Conservation (phyloP, 2,888 invertebrate species). For the Cephus spinipes region DNA sequence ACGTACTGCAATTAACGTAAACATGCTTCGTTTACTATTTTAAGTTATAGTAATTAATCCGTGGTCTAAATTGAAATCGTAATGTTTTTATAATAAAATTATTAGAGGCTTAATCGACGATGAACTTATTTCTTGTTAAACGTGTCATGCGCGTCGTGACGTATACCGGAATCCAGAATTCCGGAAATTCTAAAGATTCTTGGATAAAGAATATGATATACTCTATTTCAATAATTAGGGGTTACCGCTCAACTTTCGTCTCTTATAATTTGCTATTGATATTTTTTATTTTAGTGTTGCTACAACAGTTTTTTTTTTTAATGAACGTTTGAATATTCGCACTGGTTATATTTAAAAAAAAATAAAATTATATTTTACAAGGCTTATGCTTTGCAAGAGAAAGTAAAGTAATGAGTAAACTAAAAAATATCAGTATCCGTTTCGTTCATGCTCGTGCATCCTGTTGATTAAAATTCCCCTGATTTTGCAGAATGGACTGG, state of each 20-base stretch:
- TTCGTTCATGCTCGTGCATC: neutral
- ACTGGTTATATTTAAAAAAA: no score
- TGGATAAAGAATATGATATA: neutral
- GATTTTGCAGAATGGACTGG: constrained; percentile 56
- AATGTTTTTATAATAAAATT: neutral
- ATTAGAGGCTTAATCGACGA: neutral
- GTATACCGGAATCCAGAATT: neutral
- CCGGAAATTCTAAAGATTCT: neutral
- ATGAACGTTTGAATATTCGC: no score
- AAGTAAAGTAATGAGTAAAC: neutral
- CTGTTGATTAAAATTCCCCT: neutral
- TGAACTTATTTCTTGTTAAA: neutral
- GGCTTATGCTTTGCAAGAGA: neutral
- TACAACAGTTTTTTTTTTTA: neutral
- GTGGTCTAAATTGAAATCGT: neutral
- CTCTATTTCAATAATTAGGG: neutral
- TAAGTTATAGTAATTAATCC: neutral
- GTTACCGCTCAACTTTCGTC: no score
- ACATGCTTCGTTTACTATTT: neutral
- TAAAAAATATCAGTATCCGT: neutral
- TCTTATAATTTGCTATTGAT: neutral
- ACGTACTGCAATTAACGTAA: neutral
- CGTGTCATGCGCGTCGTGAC: neutral
- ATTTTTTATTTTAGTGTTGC: neutral
- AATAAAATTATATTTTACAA: neutral